Evolutionary conservation across 37 sponge, comb jelly and placozoan species (phyloP), one percentile per base, ranked within the genome.

Genomic region (Ianthella basta): DNA sequence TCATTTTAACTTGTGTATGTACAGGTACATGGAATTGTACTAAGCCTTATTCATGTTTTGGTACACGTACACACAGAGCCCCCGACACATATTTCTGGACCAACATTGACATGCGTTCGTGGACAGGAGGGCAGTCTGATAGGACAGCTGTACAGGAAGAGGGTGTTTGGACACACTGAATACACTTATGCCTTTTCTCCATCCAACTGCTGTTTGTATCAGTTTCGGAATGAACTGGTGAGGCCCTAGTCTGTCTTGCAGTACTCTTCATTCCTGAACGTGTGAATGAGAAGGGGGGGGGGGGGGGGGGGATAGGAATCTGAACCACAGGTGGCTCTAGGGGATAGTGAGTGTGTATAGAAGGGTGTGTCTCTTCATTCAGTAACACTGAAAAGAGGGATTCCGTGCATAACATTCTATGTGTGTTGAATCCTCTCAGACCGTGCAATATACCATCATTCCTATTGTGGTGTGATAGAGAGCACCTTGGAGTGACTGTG

Each of bases 141-240:
- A 32, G 77, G 87, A 23, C 55, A 84, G 16, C 78, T 93, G 72
- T 73, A 79, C 4, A 75, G 25, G 78, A 84, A 69, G 66, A 87
- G 79, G 55, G 23, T 88, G 3, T n/a, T 88, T 23, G 90, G 87
- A 4, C 89, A 87, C 87, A 87, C 74, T 25, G 63, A 83, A 70
- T 87, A 89, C 69, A 59, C 59, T 34, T 93, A 74, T 33, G 86
- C 72, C 34, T 87, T 93, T 39, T 89, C 82, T n/a, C 81, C 90
- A 0, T 41, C 29, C 82, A 84, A 66, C 84, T 63, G 60, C 21
- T 36, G n/a, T 8, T 66, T 93, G 25, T 93, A 89, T 63, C 90
- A 93, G 87, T 93, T 86, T 66, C 54, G 87, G 53, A 80, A 90
- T 33, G 89, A 93, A 38, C 83, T 93, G 81, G 93, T 89, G 33